Evolutionary conservation across 2,113 vertebrate species (phyloP).

Genomic region (Alligator mississippiensis): DNA sequence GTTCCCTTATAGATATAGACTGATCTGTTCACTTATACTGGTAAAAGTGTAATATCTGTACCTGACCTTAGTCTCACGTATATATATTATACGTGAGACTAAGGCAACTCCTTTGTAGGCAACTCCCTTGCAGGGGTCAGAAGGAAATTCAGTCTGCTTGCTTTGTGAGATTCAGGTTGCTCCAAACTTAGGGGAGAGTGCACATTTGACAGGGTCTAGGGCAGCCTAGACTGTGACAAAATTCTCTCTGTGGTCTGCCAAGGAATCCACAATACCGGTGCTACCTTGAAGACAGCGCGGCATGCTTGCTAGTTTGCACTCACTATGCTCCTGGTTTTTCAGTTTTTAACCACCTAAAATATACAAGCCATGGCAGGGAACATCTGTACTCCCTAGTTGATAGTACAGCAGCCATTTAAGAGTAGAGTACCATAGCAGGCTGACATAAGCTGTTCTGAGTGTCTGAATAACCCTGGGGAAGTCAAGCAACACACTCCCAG

Average conservation of each 20-base stretch:
- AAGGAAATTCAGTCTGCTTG: not conserved
- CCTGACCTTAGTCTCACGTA: no score
- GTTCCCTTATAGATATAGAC: no score
- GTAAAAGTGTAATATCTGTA: no score
- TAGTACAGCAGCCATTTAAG: constrained; percentile 40
- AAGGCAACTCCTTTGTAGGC: no score
- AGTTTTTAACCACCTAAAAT: constrained; percentile 1
- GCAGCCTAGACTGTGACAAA: not conserved
- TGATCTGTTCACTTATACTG: no score
- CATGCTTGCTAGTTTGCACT: constrained; percentile 37
- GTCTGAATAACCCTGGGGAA: constrained; percentile 21
- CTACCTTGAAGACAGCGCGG: not conserved
- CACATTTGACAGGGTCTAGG: not conserved
- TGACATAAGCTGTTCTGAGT: not conserved
- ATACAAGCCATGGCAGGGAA: not conserved
- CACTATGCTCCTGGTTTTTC: constrained; percentile 24
- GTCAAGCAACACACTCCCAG: constrained; percentile 42
- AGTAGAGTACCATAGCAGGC: constrained; percentile 5
- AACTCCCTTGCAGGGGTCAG: not conserved
- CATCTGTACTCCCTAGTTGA: constrained; percentile 19
- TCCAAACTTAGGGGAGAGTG: not conserved
- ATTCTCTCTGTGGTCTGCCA: constrained; percentile 6
- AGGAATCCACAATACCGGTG: not conserved
- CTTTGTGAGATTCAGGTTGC: not conserved
- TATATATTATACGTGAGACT: no score